phyloP scores from a whole-genome alignment of 2,888 invertebrate species.

The Drosophila kanekoi region DNA sequence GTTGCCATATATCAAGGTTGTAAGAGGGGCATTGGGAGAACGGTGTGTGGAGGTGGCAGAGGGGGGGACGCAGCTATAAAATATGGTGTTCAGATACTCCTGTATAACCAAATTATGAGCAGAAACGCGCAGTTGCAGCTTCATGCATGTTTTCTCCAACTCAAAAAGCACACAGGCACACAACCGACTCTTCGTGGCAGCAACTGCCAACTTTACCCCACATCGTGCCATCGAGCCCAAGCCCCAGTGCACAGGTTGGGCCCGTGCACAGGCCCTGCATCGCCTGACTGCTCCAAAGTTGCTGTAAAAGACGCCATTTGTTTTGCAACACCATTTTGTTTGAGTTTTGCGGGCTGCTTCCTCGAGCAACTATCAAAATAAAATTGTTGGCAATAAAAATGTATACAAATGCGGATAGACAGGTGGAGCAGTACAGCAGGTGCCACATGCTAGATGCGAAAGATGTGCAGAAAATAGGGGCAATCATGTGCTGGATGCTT shows the following conservation, averaged over 20 bases:
- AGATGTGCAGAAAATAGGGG: not conserved
- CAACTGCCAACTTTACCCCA: not conserved
- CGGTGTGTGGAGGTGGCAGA: not conserved
- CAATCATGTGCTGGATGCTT: conserved; percentile 12
- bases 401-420: conserved; percentile 73
- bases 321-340: conserved; percentile 79
- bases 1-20: conserved; percentile 16
- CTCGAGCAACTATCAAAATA: conserved; percentile 69
- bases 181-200: not conserved
- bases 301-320: conserved; percentile 75
- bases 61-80: conserved; percentile 1
- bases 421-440: conserved; percentile 40
- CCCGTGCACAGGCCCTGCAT: not conserved
- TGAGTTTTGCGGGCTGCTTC: conserved; percentile 59
- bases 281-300: conserved; percentile 14
- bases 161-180: not conserved
- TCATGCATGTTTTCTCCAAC: conserved; percentile 9
- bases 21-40: not conserved
- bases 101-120: conserved; percentile 72
- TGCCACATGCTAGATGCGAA: conserved; percentile 5
- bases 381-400: conserved; percentile 78
- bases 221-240: not conserved
- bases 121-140: conserved; percentile 46
- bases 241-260: not conserved
- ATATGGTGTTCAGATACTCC: conserved; percentile 27